Conservation (phyloP, 2,888 invertebrate species). For the Bellardia bayeri region DNA sequence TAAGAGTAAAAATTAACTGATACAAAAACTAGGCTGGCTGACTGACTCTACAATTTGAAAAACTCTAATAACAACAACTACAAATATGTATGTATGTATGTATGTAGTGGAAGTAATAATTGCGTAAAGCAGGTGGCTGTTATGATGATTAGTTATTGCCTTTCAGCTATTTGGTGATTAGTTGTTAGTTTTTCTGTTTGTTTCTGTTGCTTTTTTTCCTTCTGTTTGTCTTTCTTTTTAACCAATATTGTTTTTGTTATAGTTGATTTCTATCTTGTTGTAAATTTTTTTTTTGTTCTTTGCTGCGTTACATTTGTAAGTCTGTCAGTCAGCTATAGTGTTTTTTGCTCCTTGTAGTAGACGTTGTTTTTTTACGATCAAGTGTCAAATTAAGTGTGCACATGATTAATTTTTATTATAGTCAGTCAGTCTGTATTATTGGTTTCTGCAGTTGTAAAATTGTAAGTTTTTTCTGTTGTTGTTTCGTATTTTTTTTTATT, state of each 20-base stretch:
- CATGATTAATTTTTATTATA: constrained; percentile 74
- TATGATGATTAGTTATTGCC: constrained; percentile 73
- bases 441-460: constrained; percentile 67
- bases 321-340: constrained; percentile 28
- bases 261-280: constrained; percentile 32
- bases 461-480: constrained; percentile 34
- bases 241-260: constrained; percentile 37
- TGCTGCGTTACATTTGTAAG: constrained; percentile 47
- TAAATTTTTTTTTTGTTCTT: constrained; percentile 15
- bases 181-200: constrained; percentile 52
- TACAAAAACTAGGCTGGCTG: constrained; percentile 62
- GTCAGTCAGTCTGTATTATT: constrained; percentile 65
- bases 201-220: neutral
- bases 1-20: constrained; percentile 43
- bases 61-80: constrained; percentile 36
- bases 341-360: constrained; percentile 29
- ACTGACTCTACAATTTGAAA: constrained; percentile 36
- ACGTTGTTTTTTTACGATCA: constrained; percentile 65
- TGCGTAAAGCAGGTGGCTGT: constrained; percentile 78
- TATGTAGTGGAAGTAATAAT: constrained; percentile 73
- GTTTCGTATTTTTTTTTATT: constrained; percentile 15
- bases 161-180: constrained; percentile 72
- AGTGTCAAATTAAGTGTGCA: constrained; percentile 74
- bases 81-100: neutral
- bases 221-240: constrained; percentile 5